Evolutionary conservation across 2,888 invertebrate genomes (phyloP).

Genomic region (Drosophila siamana): DNA sequence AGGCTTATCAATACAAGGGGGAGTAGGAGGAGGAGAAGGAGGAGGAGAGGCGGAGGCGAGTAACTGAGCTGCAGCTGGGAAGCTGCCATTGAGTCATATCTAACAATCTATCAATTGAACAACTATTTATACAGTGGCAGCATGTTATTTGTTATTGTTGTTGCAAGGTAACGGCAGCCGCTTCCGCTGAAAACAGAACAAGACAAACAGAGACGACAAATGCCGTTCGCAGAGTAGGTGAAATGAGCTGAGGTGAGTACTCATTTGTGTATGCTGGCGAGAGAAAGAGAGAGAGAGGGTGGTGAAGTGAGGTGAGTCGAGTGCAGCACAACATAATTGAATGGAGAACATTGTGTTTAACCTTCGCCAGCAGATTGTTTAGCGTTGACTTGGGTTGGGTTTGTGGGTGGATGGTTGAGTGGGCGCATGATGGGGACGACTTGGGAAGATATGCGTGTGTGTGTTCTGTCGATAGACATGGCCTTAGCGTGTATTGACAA

Average conservation of each 20-base stretch:
- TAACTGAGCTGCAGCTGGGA: constrained; percentile 35
- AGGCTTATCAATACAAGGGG: background rate
- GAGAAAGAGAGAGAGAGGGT: background rate
- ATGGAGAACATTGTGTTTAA: constrained; percentile 60
- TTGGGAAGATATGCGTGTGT: background rate
- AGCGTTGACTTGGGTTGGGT: background rate
- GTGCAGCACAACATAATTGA: constrained; percentile 63
- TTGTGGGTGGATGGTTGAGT: constrained; percentile 1
- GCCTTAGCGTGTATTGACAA: constrained; percentile 30
- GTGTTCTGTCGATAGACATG: constrained; percentile 35
- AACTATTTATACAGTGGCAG: constrained; percentile 70
- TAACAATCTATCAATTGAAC: constrained; percentile 49
- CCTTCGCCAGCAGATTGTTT: constrained; percentile 45
- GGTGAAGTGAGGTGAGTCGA: background rate
- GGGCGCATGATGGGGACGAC: background rate
- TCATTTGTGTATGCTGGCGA: background rate
- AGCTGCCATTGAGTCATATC: constrained; percentile 51
- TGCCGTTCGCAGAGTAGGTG: background rate
- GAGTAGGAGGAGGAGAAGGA: too few relatives aligned
- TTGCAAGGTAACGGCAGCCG: constrained; percentile 59
- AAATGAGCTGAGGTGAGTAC: background rate
- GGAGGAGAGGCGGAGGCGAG: too few relatives aligned
- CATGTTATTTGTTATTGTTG: constrained; percentile 34
- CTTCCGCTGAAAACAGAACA: constrained; percentile 62
- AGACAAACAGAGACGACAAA: constrained; percentile 31